A percentile compares a stretch with the other conserved stretches of the same genome.
phyloP scores from a whole-genome alignment of 1,140 invertebrate species.

The Diprion similis region DNA sequence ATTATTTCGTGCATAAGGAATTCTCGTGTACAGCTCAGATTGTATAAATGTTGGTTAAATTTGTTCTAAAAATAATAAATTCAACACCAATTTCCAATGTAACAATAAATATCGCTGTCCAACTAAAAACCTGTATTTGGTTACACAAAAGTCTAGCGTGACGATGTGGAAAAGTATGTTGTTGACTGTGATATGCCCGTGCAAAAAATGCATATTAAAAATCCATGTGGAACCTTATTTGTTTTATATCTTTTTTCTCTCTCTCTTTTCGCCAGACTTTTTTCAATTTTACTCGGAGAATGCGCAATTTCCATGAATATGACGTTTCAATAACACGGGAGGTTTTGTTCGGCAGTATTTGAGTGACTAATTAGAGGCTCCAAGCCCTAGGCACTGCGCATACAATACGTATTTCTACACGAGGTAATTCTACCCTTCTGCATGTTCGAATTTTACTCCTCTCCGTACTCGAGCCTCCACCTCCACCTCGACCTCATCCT shows the following conservation, averaged over 20 bases:
- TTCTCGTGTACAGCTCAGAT: no score
- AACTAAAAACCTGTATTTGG: no score
- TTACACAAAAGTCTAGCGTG: no score
- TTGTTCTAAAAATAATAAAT: no score
- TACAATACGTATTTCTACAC: slow-evolving; percentile 35
- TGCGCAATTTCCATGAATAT: slow-evolving; percentile 31
- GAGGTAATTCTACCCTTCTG: slow-evolving; percentile 36
- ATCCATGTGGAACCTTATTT: no score
- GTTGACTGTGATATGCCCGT: no score
- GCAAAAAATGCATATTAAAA: no score
- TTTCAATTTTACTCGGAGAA: slow-evolving; percentile 15
- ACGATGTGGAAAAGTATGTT: no score
- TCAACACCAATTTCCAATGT: no score
- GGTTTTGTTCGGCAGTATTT: slow-evolving; percentile 43
- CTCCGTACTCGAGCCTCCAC: background rate
- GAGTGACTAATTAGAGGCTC: slow-evolving; percentile 49
- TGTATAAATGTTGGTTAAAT: no score
- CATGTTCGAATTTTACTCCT: slow-evolving; percentile 5
- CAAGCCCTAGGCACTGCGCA: slow-evolving; percentile 32
- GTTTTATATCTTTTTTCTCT: background rate
- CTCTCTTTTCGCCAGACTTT: slow-evolving; percentile 3
- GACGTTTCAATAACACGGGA: slow-evolving; percentile 47
- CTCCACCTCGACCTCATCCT: background rate
- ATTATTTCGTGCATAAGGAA: no score
- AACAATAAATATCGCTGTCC: no score